These are phyloP conservation scores for Colius striatus DNA, from an alignment of 2,113 vertebrate species.

Conservation along the genomic window DNA sequence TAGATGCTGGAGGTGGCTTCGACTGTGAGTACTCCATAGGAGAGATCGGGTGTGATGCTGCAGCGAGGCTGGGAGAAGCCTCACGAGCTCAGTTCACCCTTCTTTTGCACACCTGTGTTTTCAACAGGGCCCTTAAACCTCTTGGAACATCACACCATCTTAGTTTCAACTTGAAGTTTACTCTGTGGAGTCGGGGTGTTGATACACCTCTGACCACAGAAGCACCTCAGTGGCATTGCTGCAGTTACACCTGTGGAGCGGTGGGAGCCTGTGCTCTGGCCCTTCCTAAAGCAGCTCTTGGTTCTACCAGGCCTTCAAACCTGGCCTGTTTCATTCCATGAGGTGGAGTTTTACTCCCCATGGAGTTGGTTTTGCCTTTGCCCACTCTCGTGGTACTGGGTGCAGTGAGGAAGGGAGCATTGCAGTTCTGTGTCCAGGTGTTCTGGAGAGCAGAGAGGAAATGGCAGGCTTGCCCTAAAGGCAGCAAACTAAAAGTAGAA, in stretches of 20 bases:
- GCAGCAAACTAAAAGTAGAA: background rate
- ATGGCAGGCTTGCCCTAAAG: too few species aligned
- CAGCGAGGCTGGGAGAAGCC: background rate
- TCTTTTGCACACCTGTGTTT: fast-evolving
- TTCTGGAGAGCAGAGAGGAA: background rate
- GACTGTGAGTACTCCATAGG: background rate
- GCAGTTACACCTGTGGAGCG: fast-evolving
- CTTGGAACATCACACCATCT: fast-evolving
- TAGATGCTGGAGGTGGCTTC: background rate
- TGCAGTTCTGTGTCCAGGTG: background rate
- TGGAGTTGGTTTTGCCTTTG: background rate
- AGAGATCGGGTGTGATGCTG: fast-evolving
- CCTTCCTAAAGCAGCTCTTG: background rate
- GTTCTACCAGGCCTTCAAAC: background rate
- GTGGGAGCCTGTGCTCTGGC: background rate
- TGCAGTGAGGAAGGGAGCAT: background rate
- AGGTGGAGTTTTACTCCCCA: fast-evolving
- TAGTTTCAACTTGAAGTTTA: background rate
- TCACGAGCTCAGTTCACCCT: background rate
- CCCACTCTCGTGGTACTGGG: background rate
- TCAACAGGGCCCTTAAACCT: background rate
- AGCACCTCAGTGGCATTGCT: fast-evolving
- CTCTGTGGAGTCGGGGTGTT: background rate
- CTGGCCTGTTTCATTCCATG: fast-evolving
- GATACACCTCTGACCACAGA: fast-evolving